Conservation (phyloP, 2,888 invertebrate genomes). For the Oxycera nigricornis region DNA sequence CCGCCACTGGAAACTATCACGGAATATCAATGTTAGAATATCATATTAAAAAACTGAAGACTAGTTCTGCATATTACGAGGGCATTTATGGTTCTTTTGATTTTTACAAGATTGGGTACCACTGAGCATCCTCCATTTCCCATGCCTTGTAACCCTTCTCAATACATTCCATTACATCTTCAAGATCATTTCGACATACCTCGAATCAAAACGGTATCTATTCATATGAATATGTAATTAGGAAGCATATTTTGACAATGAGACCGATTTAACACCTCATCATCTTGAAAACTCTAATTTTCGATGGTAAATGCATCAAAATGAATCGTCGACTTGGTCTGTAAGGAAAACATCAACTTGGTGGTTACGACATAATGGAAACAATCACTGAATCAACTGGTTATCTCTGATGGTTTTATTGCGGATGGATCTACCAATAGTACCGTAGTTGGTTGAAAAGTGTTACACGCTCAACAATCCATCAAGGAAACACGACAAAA, state of each 20-base stretch:
- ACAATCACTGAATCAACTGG: no score
- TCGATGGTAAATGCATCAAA: not conserved
- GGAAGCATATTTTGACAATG: conserved; percentile 5
- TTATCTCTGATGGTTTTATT: no score
- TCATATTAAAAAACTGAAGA: no score
- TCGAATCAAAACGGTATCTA: not conserved
- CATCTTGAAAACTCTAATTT: not conserved
- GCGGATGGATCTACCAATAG: not conserved
- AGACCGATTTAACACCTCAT: conserved; percentile 21
- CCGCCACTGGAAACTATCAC: no score
- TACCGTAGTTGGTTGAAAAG: not conserved
- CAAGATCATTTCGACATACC: conserved; percentile 4
- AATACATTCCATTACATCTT: no score
- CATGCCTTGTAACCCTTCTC: no score
- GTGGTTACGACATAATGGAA: not conserved
- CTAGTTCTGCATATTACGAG: no score
- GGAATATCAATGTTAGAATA: no score
- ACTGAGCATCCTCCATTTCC: no score
- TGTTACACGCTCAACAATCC: conserved; percentile 13
- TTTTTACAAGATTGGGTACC: no score
- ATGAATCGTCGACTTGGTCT: not conserved
- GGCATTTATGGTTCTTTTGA: no score
- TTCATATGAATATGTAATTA: conserved; percentile 27
- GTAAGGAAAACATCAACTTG: not conserved
- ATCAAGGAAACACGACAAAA: not conserved